Evolutionary conservation across 2,888 invertebrate species (phyloP).

Genomic region (Aphodius granarius): DNA sequence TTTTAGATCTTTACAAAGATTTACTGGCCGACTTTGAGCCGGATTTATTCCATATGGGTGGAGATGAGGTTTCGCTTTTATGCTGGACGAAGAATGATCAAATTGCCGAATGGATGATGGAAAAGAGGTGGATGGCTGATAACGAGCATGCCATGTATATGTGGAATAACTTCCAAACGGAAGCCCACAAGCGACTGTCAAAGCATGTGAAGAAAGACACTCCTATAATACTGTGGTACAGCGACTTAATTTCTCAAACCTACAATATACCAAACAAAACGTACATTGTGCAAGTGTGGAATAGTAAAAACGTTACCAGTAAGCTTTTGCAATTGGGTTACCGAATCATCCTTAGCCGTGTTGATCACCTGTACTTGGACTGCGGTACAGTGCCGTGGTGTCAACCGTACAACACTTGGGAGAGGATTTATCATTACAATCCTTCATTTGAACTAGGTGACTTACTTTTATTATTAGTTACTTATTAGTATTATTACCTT

Average conservation of each 20-base stretch:
- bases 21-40: constrained; percentile 71
- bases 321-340: constrained; percentile 74
- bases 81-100: constrained; percentile 76
- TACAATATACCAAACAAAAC: constrained; percentile 45
- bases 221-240: constrained; percentile 79
- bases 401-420: constrained; percentile 88
- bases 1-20: constrained; percentile 59
- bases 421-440: constrained; percentile 75
- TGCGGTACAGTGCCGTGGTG: constrained; percentile 82
- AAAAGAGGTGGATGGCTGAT: constrained; percentile 31
- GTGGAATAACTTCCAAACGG: constrained; percentile 74
- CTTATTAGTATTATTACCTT: neutral
- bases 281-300: constrained; percentile 8
- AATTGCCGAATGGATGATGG: constrained; percentile 69
- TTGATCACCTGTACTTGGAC: constrained; percentile 83
- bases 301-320: constrained; percentile 63
- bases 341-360: constrained; percentile 79
- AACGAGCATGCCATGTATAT: constrained; percentile 63
- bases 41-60: constrained; percentile 86
- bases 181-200: constrained; percentile 61
- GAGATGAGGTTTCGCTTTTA: constrained; percentile 69
- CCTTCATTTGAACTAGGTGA: neutral
- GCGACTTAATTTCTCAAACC: constrained; percentile 69
- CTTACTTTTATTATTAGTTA: too few relatives aligned
- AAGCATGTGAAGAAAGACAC: constrained; percentile 55